phyloP scores from a whole-genome alignment of 2,797 vertebrate species.

The Rhinoraja longicauda region DNA sequence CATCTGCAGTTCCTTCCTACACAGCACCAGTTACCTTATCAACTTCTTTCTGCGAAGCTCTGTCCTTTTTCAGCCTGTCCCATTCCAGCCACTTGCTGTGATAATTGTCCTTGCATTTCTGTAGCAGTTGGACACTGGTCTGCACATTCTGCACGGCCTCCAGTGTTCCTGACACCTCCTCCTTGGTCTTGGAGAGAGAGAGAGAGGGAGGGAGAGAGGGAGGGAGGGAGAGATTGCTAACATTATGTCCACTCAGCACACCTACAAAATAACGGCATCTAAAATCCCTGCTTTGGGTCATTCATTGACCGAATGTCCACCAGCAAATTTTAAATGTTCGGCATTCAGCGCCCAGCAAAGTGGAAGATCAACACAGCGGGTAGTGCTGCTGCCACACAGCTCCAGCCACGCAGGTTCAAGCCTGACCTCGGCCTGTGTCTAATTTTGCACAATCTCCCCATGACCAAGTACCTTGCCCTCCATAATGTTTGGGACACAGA shows the following conservation, averaged over 20 bases:
- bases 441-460: no score
- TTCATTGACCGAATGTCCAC: not conserved
- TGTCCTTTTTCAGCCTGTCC: conserved; percentile 79
- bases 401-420: no score
- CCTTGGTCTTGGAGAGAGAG: conserved; percentile 69
- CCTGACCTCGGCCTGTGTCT: no score
- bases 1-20: no score
- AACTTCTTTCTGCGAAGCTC: conserved; percentile 79
- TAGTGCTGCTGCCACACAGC: no score
- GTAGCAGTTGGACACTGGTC: conserved; percentile 74
- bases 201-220: not conserved
- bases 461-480: no score
- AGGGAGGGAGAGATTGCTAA: not conserved
- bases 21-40: conserved; percentile 68
- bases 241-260: not conserved
- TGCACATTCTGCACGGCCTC: conserved; percentile 80
- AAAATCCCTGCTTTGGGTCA: not conserved
- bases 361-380: no score
- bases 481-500: no score
- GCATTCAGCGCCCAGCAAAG: no score
- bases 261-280: not conserved
- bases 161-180: conserved; percentile 79
- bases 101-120: conserved; percentile 82
- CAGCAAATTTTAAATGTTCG: no score
- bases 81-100: conserved; percentile 77